Evolutionary conservation across 2,797 vertebrate genomes (phyloP).

Genomic region (Lepus oiostolus): DNA sequence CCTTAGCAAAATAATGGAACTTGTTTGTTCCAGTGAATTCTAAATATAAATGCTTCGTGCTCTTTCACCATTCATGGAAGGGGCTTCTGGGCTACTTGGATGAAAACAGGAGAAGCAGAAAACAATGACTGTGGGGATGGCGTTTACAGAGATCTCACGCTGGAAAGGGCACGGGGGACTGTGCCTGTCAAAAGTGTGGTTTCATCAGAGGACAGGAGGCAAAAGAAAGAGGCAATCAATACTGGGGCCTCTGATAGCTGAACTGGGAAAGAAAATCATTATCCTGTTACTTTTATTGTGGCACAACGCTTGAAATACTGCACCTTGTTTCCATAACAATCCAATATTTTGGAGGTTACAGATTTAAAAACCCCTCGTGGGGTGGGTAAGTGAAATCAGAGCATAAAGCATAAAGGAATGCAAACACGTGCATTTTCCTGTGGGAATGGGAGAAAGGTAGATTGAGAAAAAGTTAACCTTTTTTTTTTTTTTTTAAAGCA

Average conservation of each 20-base stretch:
- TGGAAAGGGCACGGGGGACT: conserved; percentile 88
- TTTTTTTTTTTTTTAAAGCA: no score
- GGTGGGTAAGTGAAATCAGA: conserved; percentile 32
- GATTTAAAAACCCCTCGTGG: conserved; percentile 53
- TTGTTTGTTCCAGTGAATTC: conserved; percentile 39
- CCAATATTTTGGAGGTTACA: conserved; percentile 71
- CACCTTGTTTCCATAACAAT: conserved; percentile 83
- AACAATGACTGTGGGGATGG: conserved; percentile 86
- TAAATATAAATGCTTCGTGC: conserved; percentile 44
- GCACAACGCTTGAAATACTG: conserved; percentile 85
- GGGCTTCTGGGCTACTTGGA: conserved; percentile 30
- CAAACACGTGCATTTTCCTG: neutral
- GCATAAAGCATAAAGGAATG: conserved; percentile 20
- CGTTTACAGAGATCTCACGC: conserved; percentile 88
- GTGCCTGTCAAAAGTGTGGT: conserved; percentile 88
- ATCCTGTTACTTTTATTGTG: conserved; percentile 88
- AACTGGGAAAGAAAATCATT: conserved; percentile 89
- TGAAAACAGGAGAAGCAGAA: conserved; percentile 85
- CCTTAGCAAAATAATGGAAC: conserved; percentile 29
- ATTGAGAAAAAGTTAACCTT: conserved; percentile 39
- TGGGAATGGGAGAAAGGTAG: conserved; percentile 38
- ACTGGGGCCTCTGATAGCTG: conserved; percentile 87
- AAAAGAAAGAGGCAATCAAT: conserved; percentile 89
- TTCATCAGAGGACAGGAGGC: conserved; percentile 88
- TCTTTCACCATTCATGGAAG: conserved; percentile 46